A percentile compares a stretch with the other conserved stretches of the same genome.
Evolutionary conservation across 1,140 invertebrate genomes (phyloP).

Genomic region (Harlomillsia oculata): DNA sequence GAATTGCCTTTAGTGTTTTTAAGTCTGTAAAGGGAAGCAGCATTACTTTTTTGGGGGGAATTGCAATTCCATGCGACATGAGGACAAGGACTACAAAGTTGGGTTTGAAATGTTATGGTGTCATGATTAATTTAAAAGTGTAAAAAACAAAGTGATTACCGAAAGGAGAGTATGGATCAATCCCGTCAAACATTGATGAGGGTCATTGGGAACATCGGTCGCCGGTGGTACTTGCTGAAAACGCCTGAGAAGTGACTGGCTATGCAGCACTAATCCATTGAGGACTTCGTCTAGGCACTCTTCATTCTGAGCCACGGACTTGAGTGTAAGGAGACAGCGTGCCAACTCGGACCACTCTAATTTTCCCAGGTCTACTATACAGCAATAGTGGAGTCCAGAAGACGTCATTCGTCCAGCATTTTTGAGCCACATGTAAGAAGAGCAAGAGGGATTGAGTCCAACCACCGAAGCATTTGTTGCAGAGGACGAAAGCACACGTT

Average conservation of each 20-base stretch:
- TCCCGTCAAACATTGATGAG: slow-evolving; percentile 31
- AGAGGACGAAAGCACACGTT: too few relatives aligned
- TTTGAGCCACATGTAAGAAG: too few relatives aligned
- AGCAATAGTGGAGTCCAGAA: too few relatives aligned
- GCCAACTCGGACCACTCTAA: slow-evolving; percentile 35
- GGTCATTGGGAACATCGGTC: slow-evolving; percentile 31
- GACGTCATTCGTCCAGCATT: neutral
- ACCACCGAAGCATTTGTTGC: too few relatives aligned
- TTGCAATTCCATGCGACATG: too few relatives aligned
- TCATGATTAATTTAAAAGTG: too few relatives aligned
- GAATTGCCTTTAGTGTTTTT: neutral
- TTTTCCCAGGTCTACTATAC: slow-evolving; percentile 27
- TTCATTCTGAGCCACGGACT: slow-evolving; percentile 33
- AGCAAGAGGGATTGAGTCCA: too few relatives aligned
- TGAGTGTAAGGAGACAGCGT: slow-evolving; percentile 33
- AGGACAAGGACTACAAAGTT: too few relatives aligned
- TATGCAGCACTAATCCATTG: slow-evolving; percentile 31
- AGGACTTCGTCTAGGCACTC: slow-evolving; percentile 36
- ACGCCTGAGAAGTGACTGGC: slow-evolving; percentile 27
- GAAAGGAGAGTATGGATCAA: slow-evolving; percentile 32
- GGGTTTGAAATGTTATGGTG: too few relatives aligned
- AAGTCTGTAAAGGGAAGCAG: too few relatives aligned
- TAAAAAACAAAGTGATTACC: too few relatives aligned
- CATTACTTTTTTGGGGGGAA: too few relatives aligned
- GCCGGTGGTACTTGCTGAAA: slow-evolving; percentile 35